Base-by-base conservation (phyloP, 2,113 vertebrate genomes). In the Narcine bancroftii region DNA sequence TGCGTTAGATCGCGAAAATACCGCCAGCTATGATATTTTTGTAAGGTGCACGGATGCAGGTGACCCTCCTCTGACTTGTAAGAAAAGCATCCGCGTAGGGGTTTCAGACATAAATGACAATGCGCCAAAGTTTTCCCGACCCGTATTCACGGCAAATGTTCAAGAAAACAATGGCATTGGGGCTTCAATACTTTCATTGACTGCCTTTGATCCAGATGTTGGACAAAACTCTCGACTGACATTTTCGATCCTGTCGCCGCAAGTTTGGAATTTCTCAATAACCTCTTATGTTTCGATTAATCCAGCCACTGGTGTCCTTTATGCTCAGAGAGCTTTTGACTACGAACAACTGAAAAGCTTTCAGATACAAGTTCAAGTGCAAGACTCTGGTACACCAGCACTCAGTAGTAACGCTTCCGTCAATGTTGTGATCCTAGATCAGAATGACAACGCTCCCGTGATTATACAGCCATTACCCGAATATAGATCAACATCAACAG, bases 391-490 rank as follows among this genome's bases (percentile, higher is more conserved):
- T 1, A 92, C 92, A 33, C 93, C 94, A 93, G 92, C 93, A 50
- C 92, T 94, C 24, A 72, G 94, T 93, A 95, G 94, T 92, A 97
- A 95, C 13, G 94, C 94, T 91, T 96, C 95, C 17, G 95, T 97
- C 89, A 94, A 95, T 0, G 75, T 95, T 0, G 95, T 96, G 42
- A 93, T 94, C 73, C 93, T 96, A 92, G 94, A 96, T 93, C 4
- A 96, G 94, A 97, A 97, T 93, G 96, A 97, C 93, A 97, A 97
- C 53, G 95, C 95, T 60, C 96, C 96, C n/a, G 93, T 94, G 11
- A 95, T 96, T 89, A 95, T 96, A 87, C 95, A 95, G 87, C 96
- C 96, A 92, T 94, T 95, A 93, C 94, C 94, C 92, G 94, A 93
- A 39, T 6, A 94, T 94, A 93, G 96, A 95, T 93, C 95, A 95